Evolutionary conservation across 2,797 vertebrate genomes (phyloP), one percentile per base, ranked within the genome.

Genomic region (Pyrocephalus nanus): DNA sequence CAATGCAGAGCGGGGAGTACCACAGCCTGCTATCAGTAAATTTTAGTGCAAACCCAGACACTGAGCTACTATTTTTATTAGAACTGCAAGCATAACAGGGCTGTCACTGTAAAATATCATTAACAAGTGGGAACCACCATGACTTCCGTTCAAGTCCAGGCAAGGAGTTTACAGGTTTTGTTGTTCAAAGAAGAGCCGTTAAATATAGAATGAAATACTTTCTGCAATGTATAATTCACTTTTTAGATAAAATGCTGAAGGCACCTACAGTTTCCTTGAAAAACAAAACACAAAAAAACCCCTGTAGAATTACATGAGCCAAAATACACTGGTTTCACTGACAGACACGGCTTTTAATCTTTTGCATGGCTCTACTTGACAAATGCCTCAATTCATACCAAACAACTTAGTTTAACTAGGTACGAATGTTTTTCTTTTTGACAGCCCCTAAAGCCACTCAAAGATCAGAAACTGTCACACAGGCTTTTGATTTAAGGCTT

Each of bases 121-220:
- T 70, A 92, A 81, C 55, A 89, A 73, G 69, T 60, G 18, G 73
- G 47, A 95, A 53, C 65, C 23, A 73, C 64, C 40, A 51, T 54
- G 75, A 86, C 45, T 96, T 94, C 57, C 74, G 81, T 75, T 93
- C 71, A 62, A 87, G 62, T 72, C 70, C 84, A 27, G 1, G 75
- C 58, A 92, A 67, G 43, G n/a, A 66, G 40, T 94, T 95, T 84
- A 66, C 3, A 4, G 25, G 13, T 84, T 71, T 69, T 86, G 13
- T 91, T 92, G 34, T 91, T 95, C 92, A 95, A 86, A 91, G 92
- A 91, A 84, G 43, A 92, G 23, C 70, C 82, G 60, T 95, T 94
- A 96, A 95, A 96, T 88, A 82, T 64, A 57, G 90, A 90, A 86
- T 62, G 12, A 90, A 85, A 84, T 91, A 71, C 48, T 88, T 89